phyloP scores from a whole-genome alignment of 2,797 vertebrate genomes.

The Melanotaenia maccullochi region DNA sequence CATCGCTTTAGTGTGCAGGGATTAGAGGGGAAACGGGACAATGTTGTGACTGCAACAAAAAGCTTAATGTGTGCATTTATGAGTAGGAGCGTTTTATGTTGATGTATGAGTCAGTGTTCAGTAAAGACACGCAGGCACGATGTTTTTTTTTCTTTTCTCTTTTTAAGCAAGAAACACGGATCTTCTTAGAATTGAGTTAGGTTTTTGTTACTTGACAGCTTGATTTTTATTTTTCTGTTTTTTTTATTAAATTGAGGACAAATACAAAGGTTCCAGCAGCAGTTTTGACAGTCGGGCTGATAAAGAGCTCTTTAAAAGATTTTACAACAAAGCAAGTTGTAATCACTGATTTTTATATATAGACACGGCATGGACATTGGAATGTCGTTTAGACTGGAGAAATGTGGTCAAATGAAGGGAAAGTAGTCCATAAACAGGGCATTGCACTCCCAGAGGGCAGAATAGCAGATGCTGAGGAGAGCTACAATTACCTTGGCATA shows the following conservation, averaged over 20 bases:
- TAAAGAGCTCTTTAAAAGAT: conserved; percentile 5
- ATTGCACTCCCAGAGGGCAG: no score
- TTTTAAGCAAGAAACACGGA: conserved; percentile 11
- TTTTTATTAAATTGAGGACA: not conserved
- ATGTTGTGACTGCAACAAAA: conserved; percentile 35
- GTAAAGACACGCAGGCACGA: conserved; percentile 13
- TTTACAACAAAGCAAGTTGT: not conserved
- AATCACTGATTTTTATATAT: not conserved
- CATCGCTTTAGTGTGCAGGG: not conserved
- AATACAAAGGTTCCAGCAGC: conserved; percentile 1
- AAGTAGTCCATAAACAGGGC: no score
- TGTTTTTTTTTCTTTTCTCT: not conserved
- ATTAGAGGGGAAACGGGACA: conserved; percentile 17
- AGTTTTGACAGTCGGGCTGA: conserved; percentile 2
- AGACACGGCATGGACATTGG: no score
- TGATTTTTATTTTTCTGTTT: not conserved
- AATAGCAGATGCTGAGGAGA: no score
- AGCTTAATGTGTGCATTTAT: conserved; percentile 25
- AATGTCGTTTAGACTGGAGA: no score
- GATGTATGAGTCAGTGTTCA: conserved; percentile 27
- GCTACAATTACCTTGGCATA: no score
- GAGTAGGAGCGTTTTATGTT: conserved; percentile 27
- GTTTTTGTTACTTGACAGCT: conserved; percentile 24
- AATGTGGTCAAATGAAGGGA: no score
- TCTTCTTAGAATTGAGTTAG: not conserved